Conservation (phyloP, 2,113 vertebrate genomes). For the Ceuthmochares aereus region DNA sequence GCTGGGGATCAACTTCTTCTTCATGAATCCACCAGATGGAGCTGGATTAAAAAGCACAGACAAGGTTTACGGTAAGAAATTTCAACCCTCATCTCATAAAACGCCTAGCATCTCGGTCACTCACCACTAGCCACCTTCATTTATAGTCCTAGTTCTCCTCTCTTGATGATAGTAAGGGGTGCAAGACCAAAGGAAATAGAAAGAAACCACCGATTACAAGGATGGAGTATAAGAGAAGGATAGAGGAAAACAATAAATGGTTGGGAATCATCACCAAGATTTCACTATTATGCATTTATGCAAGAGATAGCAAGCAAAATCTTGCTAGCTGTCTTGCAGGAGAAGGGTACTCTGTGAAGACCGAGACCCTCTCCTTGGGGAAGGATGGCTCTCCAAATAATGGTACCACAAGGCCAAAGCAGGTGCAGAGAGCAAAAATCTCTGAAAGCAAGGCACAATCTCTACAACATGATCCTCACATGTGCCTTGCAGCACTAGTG, state of each 20-base stretch:
- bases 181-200: not conserved
- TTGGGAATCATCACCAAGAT: not conserved
- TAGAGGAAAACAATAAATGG: not conserved
- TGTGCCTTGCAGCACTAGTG: not conserved
- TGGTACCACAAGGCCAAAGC: not conserved
- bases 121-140: not conserved
- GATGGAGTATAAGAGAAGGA: not conserved
- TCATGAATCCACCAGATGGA: not conserved
- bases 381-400: not conserved
- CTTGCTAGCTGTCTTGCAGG: not conserved
- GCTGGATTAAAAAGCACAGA: conserved; percentile 36
- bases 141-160: not conserved
- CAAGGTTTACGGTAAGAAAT: not conserved
- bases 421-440: not conserved
- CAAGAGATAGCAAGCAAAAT: not conserved
- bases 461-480: not conserved
- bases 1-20: conserved; percentile 52
- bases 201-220: not conserved
- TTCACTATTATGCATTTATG: not conserved
- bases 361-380: not conserved
- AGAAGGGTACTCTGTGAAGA: not conserved
- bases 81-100: not conserved
- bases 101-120: not conserved
- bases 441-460: not conserved
- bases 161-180: not conserved